A percentile compares a stretch with the other conserved stretches of the same genome.
Evolutionary conservation across 2,888 invertebrate genomes (phyloP).

Genomic region (Agrochola litura): DNA sequence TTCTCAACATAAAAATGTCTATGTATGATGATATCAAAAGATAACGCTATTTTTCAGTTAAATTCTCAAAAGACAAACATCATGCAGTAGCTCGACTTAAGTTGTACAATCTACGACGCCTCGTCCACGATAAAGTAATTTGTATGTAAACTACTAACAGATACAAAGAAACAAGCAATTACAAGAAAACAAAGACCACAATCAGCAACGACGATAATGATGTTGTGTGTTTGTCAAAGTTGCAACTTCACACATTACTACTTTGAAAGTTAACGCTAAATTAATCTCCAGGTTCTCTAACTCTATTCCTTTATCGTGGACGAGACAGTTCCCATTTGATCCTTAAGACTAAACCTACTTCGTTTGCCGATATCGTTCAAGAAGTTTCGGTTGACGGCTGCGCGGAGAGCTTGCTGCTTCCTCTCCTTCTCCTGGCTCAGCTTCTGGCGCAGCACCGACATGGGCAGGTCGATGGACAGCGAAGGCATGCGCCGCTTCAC

Average conservation of each 20-base stretch:
- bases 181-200: neutral
- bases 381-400: conserved; percentile 92
- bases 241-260: neutral
- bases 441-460: conserved; percentile 95
- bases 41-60: neutral
- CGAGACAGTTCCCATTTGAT: neutral
- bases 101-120: neutral
- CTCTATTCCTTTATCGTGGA: conserved; percentile 1
- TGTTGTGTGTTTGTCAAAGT: too few relatives aligned
- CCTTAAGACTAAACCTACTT: conserved; percentile 72
- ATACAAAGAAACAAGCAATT: neutral
- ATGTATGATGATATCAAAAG: neutral
- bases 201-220: neutral
- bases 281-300: neutral
- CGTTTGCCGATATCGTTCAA: conserved; percentile 95
- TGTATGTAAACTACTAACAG: neutral
- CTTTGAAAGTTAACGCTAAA: neutral
- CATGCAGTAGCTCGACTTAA: conserved; percentile 2
- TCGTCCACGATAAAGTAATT: conserved; percentile 7
- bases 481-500: conserved; percentile 92
- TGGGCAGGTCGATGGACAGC: conserved; percentile 95
- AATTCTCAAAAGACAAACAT: neutral
- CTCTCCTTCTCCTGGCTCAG: conserved; percentile 94
- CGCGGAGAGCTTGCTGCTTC: conserved; percentile 91
- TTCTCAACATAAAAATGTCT: neutral